phyloP scores from a whole-genome alignment of 2,113 vertebrate species.

The Pterocles burchelli region DNA sequence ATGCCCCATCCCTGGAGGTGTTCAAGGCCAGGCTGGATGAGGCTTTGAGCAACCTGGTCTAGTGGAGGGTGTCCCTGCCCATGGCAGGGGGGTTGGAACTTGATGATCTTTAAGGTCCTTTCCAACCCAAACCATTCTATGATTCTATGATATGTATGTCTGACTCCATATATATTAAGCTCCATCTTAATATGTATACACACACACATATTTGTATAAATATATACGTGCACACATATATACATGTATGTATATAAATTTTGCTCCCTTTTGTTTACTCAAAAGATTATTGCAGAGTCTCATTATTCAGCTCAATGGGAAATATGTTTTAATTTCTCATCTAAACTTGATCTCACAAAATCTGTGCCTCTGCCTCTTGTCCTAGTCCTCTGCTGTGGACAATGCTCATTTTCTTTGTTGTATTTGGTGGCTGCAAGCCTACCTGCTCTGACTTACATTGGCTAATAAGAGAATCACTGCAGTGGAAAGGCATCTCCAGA shows the following conservation, averaged over 20 bases:
- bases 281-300: background rate
- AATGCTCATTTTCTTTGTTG: background rate
- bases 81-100: too few relatives aligned
- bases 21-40: too few relatives aligned
- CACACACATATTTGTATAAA: too few relatives aligned
- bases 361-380: background rate
- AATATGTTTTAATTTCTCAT: background rate
- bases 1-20: too few relatives aligned
- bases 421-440: background rate
- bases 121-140: too few relatives aligned
- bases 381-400: background rate
- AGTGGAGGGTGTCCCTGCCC: too few relatives aligned
- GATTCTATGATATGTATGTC: background rate
- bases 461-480: background rate
- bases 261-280: background rate
- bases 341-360: background rate
- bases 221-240: too few relatives aligned
- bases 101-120: too few relatives aligned
- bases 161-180: background rate
- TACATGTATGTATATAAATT: background rate
- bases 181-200: background rate
- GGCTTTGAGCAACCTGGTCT: too few relatives aligned
- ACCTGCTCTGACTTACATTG: background rate
- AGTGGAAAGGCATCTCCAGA: background rate
- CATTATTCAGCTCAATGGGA: background rate